Base-by-base conservation (phyloP, 2,888 invertebrate species). In the Byasa hedistus region DNA sequence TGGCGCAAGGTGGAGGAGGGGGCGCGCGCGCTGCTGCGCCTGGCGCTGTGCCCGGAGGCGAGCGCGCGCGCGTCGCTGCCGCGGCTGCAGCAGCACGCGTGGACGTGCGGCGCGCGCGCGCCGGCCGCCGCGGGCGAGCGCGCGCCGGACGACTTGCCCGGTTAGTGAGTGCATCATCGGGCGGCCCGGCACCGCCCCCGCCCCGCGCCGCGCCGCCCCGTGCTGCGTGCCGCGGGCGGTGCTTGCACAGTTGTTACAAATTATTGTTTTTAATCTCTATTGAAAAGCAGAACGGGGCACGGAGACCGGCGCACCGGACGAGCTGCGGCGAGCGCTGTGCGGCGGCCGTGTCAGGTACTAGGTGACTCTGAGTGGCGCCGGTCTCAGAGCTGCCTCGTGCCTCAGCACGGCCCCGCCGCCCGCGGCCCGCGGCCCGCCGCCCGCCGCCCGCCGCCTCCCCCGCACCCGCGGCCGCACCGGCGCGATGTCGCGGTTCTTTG, bases 1-100 rank as follows among this genome's bases (percentile, higher is more conserved):
- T 70, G 98, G 93, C 81, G 95, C 94, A 27, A 96, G 88, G 85
- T 98, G 98, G 98, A 94, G 93, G 71, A 97, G 97, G 86, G 88
- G 98, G 74, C 95, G 96, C 76, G 95, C 69, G 95, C 95, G 69
- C 91, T 98, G 75, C 91, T 97, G 65, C 94, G 95, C 70, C 95
- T 95, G 78, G 94, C 98, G 69, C 91, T 99, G 74, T 90, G 91
- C 58, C 94, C 95, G 36, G 92, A 92, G 71, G 94, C 97, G 8
- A 0, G 90, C 89, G 22, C 91, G 92, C 93, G 98, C 75, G 93
- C 94, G 65, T 90, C 93, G 0, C 92, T 98, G 24, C 85, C 91
- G 23, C 95, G 98, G 69, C 92, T 94, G 75, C 89, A 92, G 67
- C 96, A 97, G 88, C 94, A 95, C 70, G 98, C 76, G 68, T 75